Percentiles rank a stretch among this genome's conserved stretches.
phyloP scores from a whole-genome alignment of 2,113 vertebrate genomes.

The Capreolus pygargus region DNA sequence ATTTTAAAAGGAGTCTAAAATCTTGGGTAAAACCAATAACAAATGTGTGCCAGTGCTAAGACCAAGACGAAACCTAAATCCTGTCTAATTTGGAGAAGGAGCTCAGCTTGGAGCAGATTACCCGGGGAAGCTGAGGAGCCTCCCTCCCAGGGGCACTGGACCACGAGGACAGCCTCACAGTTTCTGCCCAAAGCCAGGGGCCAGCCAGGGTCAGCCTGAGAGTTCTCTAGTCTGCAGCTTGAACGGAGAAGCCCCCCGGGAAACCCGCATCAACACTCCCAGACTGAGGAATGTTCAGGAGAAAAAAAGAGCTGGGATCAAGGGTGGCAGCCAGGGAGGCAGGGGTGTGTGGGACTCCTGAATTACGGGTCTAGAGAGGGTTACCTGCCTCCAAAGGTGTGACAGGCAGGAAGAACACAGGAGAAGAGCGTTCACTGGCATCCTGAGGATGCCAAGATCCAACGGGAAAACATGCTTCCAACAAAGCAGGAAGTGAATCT shows the following conservation, averaged over 20 bases:
- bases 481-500: background rate
- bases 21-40: constrained; percentile 61
- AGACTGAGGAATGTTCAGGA: background rate
- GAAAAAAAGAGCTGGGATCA: background rate
- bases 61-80: constrained; percentile 52
- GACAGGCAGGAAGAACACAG: background rate
- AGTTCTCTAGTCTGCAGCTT: background rate
- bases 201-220: no score
- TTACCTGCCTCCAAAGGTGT: background rate
- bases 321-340: background rate
- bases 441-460: background rate
- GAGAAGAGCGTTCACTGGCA: background rate
- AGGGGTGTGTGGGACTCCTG: background rate
- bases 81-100: constrained; percentile 54
- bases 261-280: no score
- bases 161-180: background rate
- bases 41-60: constrained; percentile 42
- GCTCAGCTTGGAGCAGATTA: background rate
- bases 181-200: background rate
- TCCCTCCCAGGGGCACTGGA: background rate
- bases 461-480: background rate
- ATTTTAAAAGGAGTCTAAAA: constrained; percentile 71
- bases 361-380: background rate
- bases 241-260: background rate
- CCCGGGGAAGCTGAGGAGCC: background rate